Percentiles rank a stretch among this genome's conserved stretches.
phyloP scores from a whole-genome alignment of 2,888 invertebrate genomes.

The Noctua comes region DNA sequence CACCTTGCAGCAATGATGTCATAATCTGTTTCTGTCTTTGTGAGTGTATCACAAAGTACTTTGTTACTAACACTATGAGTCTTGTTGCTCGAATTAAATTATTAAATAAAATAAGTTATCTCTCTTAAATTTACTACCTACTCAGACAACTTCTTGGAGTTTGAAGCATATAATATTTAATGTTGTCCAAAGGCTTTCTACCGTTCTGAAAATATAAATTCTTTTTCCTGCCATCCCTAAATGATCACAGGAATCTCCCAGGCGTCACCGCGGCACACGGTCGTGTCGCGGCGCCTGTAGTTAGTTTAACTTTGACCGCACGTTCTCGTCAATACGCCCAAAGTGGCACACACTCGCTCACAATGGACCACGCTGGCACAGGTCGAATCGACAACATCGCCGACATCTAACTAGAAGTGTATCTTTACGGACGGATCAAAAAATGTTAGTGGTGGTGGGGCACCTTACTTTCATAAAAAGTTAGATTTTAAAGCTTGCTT shows the following conservation, averaged over 20 bases:
- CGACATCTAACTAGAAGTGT: conserved; percentile 16
- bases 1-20: no score
- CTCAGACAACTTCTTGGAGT: neutral
- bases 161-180: neutral
- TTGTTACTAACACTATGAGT: no score
- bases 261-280: neutral
- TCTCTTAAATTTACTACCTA: neutral
- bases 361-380: neutral
- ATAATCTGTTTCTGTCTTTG: no score
- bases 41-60: no score
- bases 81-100: no score
- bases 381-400: neutral
- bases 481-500: no score
- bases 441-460: no score
- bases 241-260: neutral
- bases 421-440: no score
- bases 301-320: conserved; percentile 26
- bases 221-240: neutral
- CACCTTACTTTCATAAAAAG: no score
- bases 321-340: conserved; percentile 2
- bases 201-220: neutral
- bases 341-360: neutral
- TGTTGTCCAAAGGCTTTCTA: neutral
- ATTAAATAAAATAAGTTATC: neutral
- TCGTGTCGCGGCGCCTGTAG: neutral